phyloP scores from a whole-genome alignment of 2,888 invertebrate genomes.

The Fissipunctia ypsillon region DNA sequence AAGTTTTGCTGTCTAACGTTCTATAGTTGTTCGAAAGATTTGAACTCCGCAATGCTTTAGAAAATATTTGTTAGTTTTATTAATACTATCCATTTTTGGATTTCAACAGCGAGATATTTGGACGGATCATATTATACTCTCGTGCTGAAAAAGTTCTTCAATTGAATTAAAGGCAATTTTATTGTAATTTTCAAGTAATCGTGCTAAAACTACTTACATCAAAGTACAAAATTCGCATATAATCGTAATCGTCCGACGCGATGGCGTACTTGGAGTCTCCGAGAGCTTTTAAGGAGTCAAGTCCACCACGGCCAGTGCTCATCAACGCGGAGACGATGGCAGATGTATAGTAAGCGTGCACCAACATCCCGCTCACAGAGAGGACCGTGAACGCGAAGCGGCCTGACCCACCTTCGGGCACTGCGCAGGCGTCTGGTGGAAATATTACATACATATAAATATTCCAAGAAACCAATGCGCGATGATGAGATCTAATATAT shows the following conservation, averaged over 20 bases:
- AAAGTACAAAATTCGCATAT: slow-evolving; percentile 80
- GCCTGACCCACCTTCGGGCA: slow-evolving; percentile 81
- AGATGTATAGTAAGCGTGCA: slow-evolving; percentile 86
- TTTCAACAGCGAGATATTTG: not conserved
- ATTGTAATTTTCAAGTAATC: not conserved
- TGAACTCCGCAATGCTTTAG: not conserved
- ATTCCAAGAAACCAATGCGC: not conserved
- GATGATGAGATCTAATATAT: not conserved
- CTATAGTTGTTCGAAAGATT: not conserved
- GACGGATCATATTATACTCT: not conserved
- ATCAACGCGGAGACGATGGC: slow-evolving; percentile 85
- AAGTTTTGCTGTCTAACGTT: not conserved
- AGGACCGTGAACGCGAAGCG: slow-evolving; percentile 81
- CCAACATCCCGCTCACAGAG: slow-evolving; percentile 83
- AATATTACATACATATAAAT: not conserved
- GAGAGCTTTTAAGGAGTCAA: slow-evolving; percentile 74
- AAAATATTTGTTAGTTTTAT: not conserved
- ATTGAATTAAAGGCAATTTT: not conserved
- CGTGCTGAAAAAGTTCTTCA: not conserved
- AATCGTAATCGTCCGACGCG: slow-evolving; percentile 82
- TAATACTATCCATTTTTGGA: not conserved
- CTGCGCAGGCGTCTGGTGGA: slow-evolving; percentile 81
- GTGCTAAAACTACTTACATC: slow-evolving; percentile 74
- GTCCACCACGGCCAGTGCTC: slow-evolving; percentile 81
- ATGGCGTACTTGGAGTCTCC: slow-evolving; percentile 83